phyloP scores from a whole-genome alignment of 2,113 vertebrate genomes.

The Turnix velox region DNA sequence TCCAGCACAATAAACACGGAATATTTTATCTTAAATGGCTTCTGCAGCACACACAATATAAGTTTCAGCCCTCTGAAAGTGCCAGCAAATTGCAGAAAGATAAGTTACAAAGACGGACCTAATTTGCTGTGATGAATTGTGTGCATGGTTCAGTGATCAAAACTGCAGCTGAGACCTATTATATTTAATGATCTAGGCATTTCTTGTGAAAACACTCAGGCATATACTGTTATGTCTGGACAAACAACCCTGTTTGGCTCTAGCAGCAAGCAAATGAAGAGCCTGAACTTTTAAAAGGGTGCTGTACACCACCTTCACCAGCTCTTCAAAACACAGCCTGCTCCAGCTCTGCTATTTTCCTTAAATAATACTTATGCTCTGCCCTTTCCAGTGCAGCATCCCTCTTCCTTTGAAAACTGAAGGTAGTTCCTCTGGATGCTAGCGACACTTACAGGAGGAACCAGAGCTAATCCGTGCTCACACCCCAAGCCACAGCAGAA shows the following conservation, averaged over 20 bases:
- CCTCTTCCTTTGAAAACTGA: background rate
- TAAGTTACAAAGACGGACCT: constrained; percentile 68
- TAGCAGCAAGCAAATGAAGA: constrained; percentile 11
- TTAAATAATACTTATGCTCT: background rate
- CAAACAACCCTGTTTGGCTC: constrained; percentile 26
- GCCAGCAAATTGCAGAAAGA: constrained; percentile 59
- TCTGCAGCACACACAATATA: constrained; percentile 1
- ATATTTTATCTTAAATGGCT: constrained; percentile 55
- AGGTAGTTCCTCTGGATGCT: constrained; percentile 1
- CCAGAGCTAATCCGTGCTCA: background rate
- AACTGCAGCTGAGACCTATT: constrained; percentile 81
- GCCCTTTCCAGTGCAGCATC: background rate
- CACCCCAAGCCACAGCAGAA: background rate
- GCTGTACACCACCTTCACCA: background rate
- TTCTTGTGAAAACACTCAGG: constrained; percentile 72
- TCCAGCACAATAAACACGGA: constrained; percentile 22
- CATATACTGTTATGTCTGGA: constrained; percentile 61
- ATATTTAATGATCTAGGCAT: constrained; percentile 73
- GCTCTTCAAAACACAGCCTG: background rate
- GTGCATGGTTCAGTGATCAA: constrained; percentile 73
- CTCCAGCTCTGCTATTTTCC: background rate
- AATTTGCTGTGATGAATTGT: constrained; percentile 81
- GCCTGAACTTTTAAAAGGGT: background rate
- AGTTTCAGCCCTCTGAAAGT: constrained; percentile 37
- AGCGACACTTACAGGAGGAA: constrained; percentile 40